Evolutionary conservation across 2,888 invertebrate genomes (phyloP), one percentile per base, ranked within the genome.

Genomic region (Apantesis nais): DNA sequence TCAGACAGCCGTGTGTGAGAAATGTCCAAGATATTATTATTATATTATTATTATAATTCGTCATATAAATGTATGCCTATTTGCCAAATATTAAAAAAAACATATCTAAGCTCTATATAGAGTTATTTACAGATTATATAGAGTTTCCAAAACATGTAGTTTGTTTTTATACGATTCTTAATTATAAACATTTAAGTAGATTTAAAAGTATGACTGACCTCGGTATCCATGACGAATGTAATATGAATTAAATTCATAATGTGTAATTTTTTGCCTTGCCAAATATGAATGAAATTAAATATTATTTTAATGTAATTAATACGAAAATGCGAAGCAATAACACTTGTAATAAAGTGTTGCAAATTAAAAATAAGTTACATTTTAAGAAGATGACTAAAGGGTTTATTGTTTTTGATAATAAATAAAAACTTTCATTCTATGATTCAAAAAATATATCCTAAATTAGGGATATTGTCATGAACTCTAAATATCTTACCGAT

Each of bases 261-360:
- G 62, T 44, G 19, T 39, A 64, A 29, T 48, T 73, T 76, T 71
- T 77, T 74, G 66, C 29, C 12, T 12, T 68, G 37, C 70, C 78
- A 80, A 82, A 83, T 83, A 80, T 75, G 66, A 79, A 77, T 67
- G 77, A 78, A 78, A 76, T 83, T 82, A 76, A 79, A 77, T 75
- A 76, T 75, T 72, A 77, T 82, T 75, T 82, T 76, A 79, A 75
- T 76, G 78, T 70, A 82, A 83, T 85, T 82, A 82, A 78, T 75
- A 70, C 31, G 60, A 73, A 79, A 72, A 75, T 71, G 73, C 29
- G 62, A 55, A 63, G 61, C 66, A 72, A 75, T 77, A 78, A 75
- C 60, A 67, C 72, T 75, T 67, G n/a, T 31, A 62, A 66, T 73
- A 73, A 72, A 68, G 55, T 61, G 62, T 71, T 71, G 67, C 67